Evolutionary conservation across 1,140 invertebrate genomes (phyloP).

Genomic region (Scaptomyza montana): DNA sequence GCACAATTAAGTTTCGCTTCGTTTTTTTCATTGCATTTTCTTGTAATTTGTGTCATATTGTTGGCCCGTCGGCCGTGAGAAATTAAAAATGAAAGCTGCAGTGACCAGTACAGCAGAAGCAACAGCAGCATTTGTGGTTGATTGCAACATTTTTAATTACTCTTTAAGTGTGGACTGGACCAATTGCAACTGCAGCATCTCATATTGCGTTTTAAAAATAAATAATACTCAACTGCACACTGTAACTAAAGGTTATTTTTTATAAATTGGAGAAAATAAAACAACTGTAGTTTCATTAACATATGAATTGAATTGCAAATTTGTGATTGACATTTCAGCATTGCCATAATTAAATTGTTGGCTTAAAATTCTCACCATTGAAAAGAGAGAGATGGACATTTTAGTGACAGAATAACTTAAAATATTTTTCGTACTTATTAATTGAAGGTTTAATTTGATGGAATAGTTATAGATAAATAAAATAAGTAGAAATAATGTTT

Average conservation of each 20-base stretch:
- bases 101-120: background rate
- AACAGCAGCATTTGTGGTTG: constrained; percentile 56
- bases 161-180: constrained; percentile 63
- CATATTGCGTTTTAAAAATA: constrained; percentile 1
- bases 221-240: background rate
- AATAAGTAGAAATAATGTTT: too few species aligned
- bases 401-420: background rate
- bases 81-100: constrained; percentile 67
- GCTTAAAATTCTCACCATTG: background rate
- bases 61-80: constrained; percentile 63
- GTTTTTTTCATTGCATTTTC: constrained; percentile 74
- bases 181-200: constrained; percentile 62
- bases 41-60: constrained; percentile 80
- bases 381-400: background rate
- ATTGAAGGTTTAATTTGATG: too few species aligned
- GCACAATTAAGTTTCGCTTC: constrained; percentile 19
- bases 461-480: too few species aligned
- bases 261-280: background rate
- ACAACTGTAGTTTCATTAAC: background rate
- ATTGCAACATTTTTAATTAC: constrained; percentile 77
- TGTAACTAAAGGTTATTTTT: background rate
- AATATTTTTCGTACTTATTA: background rate
- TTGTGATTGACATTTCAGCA: background rate
- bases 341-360: background rate
- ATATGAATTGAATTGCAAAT: background rate